Conservation (phyloP, 2,113 vertebrate genomes). For the Sialia sialis region DNA sequence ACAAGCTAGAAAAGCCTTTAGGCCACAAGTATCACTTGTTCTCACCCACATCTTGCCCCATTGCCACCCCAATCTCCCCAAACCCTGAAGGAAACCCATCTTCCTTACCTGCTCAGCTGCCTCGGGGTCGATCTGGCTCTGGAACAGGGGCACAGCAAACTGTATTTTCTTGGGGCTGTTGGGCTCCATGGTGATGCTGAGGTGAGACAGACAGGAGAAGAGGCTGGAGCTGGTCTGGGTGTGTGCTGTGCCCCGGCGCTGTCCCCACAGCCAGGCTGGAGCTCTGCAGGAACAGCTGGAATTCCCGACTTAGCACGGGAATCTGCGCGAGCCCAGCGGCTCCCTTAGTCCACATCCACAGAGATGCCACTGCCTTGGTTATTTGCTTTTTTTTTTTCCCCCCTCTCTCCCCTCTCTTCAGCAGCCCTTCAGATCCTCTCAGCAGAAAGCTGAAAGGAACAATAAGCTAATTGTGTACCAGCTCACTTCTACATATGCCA, state of each 20-base stretch:
- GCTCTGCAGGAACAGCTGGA: conserved; percentile 66
- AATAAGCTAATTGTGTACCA: conserved; percentile 78
- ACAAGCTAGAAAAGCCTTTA: not conserved
- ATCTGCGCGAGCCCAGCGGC: conserved; percentile 43
- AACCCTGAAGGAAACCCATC: not conserved
- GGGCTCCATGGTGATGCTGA: conserved; percentile 84
- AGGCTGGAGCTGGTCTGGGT: conserved; percentile 11
- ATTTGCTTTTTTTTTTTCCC: not conserved
- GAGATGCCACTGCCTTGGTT: conserved; percentile 50
- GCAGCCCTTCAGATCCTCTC: conserved; percentile 71
- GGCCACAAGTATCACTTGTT: not conserved
- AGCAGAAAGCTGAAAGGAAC: conserved; percentile 72
- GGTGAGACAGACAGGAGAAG: conserved; percentile 18
- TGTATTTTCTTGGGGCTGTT: conserved; percentile 98
- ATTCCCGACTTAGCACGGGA: conserved; percentile 59
- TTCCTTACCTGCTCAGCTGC: conserved; percentile 90
- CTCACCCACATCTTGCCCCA: not conserved
- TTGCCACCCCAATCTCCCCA: not conserved
- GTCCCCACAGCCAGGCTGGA: conserved; percentile 58
- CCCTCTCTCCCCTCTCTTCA: conserved; percentile 7
- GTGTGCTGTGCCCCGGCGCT: not conserved
- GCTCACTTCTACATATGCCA: conserved; percentile 77
- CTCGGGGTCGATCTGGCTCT: conserved; percentile 91
- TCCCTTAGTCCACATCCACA: conserved; percentile 68
- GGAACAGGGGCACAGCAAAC: conserved; percentile 88